phyloP scores from a whole-genome alignment of 1,140 invertebrate genomes.

The Pogonomyrmex barbatus region DNA sequence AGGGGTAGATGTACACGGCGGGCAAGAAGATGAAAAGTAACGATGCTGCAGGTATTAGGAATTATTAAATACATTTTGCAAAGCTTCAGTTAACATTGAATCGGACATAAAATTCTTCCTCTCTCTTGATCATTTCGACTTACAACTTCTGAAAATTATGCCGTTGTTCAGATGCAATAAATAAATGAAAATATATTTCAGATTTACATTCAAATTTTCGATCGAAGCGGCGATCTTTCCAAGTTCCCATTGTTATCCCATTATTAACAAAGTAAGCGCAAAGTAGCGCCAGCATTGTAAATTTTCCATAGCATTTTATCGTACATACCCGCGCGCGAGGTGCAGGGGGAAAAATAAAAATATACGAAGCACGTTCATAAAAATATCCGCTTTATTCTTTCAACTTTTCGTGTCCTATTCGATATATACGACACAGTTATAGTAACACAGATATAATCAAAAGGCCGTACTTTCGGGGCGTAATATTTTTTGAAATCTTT shows the following conservation, averaged over 20 bases:
- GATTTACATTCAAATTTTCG: too few relatives aligned
- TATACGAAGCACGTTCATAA: slow-evolving; percentile 63
- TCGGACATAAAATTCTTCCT: background rate
- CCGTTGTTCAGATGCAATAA: too few relatives aligned
- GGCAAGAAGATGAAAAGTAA: slow-evolving; percentile 10
- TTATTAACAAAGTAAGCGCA: background rate
- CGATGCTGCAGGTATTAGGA: slow-evolving; percentile 14
- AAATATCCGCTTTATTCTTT: slow-evolving; percentile 73
- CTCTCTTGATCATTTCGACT: background rate
- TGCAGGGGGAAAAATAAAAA: background rate
- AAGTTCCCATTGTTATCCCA: background rate
- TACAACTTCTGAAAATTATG: too few relatives aligned
- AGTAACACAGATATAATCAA: slow-evolving; percentile 68
- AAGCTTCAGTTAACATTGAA: slow-evolving; percentile 12
- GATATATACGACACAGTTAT: slow-evolving; percentile 67
- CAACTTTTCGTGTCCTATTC: slow-evolving; percentile 63
- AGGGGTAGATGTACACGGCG: background rate
- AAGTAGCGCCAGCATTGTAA: background rate
- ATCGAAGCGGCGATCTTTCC: background rate
- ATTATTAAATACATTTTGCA: slow-evolving; percentile 43
- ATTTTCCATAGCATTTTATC: background rate
- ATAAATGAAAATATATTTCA: background rate
- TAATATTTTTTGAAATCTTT: background rate
- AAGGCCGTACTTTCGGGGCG: background rate
- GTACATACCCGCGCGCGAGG: background rate